Percentiles rank a stretch among this genome's conserved stretches.
phyloP scores from a whole-genome alignment of 2,797 vertebrate genomes.

The Hydrolagus colliei region DNA sequence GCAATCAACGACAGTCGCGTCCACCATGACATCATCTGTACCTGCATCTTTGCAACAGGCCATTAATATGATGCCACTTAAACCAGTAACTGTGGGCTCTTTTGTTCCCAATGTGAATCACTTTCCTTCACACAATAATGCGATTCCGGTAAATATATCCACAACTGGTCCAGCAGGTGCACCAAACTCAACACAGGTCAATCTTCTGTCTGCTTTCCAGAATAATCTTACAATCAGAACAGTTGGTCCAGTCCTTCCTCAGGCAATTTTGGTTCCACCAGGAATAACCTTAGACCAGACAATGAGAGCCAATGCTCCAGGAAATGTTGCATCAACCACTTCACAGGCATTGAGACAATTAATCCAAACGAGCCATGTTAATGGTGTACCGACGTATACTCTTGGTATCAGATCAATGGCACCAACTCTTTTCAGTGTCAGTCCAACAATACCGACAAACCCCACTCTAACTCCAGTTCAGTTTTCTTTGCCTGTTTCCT shows the following conservation, averaged over 20 bases:
- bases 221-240: constrained; percentile 48
- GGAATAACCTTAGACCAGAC: constrained; percentile 47
- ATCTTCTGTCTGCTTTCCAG: constrained; percentile 60
- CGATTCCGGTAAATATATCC: constrained; percentile 39
- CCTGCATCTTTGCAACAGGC: background rate
- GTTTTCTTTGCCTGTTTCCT: constrained; percentile 60
- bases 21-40: background rate
- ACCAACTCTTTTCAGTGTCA: background rate
- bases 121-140: constrained; percentile 36
- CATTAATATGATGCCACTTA: constrained; percentile 46
- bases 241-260: constrained; percentile 42
- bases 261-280: constrained; percentile 60
- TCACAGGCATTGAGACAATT: constrained; percentile 71
- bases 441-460: background rate
- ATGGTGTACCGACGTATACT: constrained; percentile 88
- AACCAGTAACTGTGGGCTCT: constrained; percentile 39
- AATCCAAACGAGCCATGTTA: constrained; percentile 86
- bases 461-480: constrained; percentile 69
- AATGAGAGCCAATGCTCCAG: constrained; percentile 35
- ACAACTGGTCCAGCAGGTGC: constrained; percentile 40
- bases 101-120: constrained; percentile 35
- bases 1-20: no score
- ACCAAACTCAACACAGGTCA: constrained; percentile 39
- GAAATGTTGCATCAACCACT: constrained; percentile 34
- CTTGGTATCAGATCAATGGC: background rate